These are phyloP conservation scores for Falco biarmicus DNA, from an alignment of 2,797 vertebrate genomes.

Conservation along the genomic window DNA sequence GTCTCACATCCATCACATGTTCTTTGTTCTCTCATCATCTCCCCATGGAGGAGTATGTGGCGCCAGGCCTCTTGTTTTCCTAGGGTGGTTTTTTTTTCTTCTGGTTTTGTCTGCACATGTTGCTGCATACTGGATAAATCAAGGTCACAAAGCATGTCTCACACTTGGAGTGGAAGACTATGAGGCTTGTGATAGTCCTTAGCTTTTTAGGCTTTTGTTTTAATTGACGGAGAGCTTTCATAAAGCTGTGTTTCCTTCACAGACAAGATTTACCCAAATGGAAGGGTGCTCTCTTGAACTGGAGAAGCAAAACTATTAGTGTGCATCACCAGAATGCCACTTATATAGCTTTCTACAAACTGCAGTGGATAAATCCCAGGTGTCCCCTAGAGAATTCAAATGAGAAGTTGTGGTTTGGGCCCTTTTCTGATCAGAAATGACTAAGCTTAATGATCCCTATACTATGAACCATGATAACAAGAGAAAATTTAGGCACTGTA, in stretches of 20 bases:
- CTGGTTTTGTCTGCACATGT: slow-evolving; percentile 60
- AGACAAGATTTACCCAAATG: background rate
- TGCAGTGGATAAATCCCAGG: background rate
- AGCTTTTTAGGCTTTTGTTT: slow-evolving; percentile 27
- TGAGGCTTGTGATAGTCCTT: slow-evolving; percentile 3
- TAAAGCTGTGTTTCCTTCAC: background rate
- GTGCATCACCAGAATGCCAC: background rate
- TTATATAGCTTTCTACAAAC: background rate
- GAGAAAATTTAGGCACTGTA: background rate
- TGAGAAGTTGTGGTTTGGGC: background rate
- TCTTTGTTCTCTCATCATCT: slow-evolving; percentile 72
- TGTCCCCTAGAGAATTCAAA: background rate
- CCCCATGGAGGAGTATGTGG: slow-evolving; percentile 54
- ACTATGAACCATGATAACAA: background rate
- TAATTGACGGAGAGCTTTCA: background rate
- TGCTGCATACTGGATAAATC: slow-evolving; percentile 51
- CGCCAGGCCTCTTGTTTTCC: slow-evolving; percentile 65
- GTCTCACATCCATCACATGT: slow-evolving; percentile 60
- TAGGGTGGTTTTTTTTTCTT: slow-evolving; percentile 7
- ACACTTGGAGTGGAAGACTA: slow-evolving; percentile 24
- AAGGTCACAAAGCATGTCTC: slow-evolving; percentile 57
- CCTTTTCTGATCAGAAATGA: background rate
- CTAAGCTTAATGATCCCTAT: background rate
- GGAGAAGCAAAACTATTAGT: background rate
- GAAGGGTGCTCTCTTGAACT: background rate